Evolutionary conservation across 2,888 invertebrate species (phyloP), one percentile per base, ranked within the genome.

Genomic region (Yponomeuta malinellus): DNA sequence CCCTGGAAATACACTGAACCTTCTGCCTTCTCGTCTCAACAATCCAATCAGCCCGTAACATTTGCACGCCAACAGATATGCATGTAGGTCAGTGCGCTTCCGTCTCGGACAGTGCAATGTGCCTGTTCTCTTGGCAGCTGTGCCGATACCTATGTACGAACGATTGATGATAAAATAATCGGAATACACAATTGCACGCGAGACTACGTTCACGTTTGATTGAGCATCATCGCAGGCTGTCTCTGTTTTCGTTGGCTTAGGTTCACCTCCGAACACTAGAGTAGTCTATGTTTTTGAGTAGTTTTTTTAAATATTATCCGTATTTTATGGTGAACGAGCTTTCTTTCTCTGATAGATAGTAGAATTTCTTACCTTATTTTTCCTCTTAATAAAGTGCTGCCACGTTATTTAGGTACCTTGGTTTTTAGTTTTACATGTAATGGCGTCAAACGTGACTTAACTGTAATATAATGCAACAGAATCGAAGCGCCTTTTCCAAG

Each of bases 31-130:
- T 15, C 15, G 15, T 15, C 4, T 15, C 23, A 65, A 31, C 65
- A 31, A 65, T 68, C 69, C 43, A 73, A 72, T 71, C 73, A 72
- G 70, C 72, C 73, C 72, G 78, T 80, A 81, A 80, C 77, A 77
- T 79, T 77, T 76, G 76, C 75, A 76, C 75, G 77, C 75, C 74
- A 76, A 74, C 73, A 75, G 72, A 75, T 74, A 74, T 72, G 72
- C 73, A 73, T 73, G 83, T 85, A 81, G 87, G 86, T 86, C 85
- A 87, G 80, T 81, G 79, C 76, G 78, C 81, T 89, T 89, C 89
- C 89, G 86, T 77, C 74, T 81, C 74, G 75, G 73, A 75, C 80
- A 75, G 81, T 78, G 78, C 79, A 77, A 83, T 79, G 79, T 79
- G 75, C 75, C 29, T 12, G 12, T 29, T 29, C 74, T 74, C 78